Evolutionary conservation across 2,797 vertebrate species (phyloP).

Genomic region (Choloepus didactylus): DNA sequence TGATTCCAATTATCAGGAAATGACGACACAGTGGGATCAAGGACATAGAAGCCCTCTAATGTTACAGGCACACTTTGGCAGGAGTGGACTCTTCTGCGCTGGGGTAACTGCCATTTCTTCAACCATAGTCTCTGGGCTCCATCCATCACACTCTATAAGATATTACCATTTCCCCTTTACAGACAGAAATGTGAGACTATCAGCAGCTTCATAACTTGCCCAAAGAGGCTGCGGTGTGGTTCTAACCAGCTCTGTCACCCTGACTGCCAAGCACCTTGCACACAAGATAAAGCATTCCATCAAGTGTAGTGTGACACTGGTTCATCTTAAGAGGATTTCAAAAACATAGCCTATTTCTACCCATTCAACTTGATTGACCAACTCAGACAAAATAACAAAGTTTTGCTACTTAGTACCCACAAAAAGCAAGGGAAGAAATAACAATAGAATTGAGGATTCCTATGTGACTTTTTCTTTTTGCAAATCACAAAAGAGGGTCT

Average conservation of each 20-base stretch:
- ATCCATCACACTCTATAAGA: fast-evolving
- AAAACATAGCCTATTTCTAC: neutral
- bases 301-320: neutral
- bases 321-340: neutral
- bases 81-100: neutral
- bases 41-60: constrained; percentile 45
- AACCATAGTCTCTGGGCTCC: neutral
- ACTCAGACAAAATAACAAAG: neutral
- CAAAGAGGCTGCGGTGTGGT: neutral
- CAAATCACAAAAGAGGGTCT: neutral
- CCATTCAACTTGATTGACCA: neutral
- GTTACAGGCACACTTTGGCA: neutral
- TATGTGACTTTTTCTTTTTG: neutral
- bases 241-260: neutral
- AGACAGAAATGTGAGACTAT: neutral
- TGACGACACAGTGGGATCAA: constrained; percentile 72
- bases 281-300: neutral
- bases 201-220: neutral
- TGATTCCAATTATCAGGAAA: constrained; percentile 74
- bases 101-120: neutral
- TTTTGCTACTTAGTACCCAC: neutral
- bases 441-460: neutral
- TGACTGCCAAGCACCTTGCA: no score
- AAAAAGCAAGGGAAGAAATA: neutral
- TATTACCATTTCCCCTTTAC: neutral